Evolutionary conservation across 2,888 invertebrate genomes (phyloP), one percentile per base, ranked within the genome.

Genomic region (Rhorus exstirpatorius): DNA sequence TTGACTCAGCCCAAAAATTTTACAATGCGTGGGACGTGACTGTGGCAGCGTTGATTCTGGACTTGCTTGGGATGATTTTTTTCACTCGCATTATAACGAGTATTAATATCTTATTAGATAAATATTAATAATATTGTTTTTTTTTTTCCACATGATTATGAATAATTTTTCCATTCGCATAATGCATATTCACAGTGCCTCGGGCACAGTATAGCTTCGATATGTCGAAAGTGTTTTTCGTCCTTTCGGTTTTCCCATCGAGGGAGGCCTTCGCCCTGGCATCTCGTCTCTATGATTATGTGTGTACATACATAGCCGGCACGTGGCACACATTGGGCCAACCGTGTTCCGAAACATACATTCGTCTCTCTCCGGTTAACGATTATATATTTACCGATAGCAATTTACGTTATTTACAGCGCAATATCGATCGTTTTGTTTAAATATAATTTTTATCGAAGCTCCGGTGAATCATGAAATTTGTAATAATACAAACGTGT

Each of bases 271-370:
- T 61, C 49, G 14, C 41, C 51, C 49, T 53, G 76, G 26, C 61
- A 41, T n/a, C 53, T 65, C 49, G 68, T 41, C n/a, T 10, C 41
- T 46, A 49, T 38, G 75, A 44, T 53, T 19, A 49, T 31, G 58
- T 38, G 38, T 24, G 53, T 76, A 38, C 41, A 8, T 26, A 55
- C 26, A 53, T n/a, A 79, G 65, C 31, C 63, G 83, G 84, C 86
- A 86, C 86, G 86, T 86, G 86, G 79, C 84, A 46, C 70, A 60
- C 81, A 84, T 85, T 83, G 81, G 72, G 49, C 76, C 72, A 83
- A 75, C 79, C 79, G 58, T 79, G 68, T 77, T 83, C 83, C 86
- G 80, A 83, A 83, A 83, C 78, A 79, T 81, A 67, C 79, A 65
- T 65, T 79, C 53, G 46, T 61, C 44, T 26, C 58, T 35, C 46